These are phyloP conservation scores for Rissa tridactyla DNA, from an alignment of 2,113 vertebrate genomes.

Conservation along the genomic window DNA sequence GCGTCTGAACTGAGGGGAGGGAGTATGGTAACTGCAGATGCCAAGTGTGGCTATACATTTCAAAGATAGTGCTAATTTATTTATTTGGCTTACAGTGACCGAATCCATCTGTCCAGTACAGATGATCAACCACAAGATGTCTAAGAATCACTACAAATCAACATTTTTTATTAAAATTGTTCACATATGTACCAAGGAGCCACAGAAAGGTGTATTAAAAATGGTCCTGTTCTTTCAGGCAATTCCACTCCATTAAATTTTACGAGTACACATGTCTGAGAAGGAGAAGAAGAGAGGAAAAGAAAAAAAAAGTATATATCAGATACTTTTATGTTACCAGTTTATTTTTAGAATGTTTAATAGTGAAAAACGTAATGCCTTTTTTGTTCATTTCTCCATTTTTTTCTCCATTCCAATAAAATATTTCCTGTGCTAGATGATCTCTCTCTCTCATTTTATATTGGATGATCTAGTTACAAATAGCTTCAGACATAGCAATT, in stretches of 20 bases:
- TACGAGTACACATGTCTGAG: conserved; percentile 44
- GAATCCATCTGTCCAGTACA: conserved; percentile 62
- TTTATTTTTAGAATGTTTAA: conserved; percentile 42
- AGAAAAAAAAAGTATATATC: background rate
- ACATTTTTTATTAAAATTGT: conserved; percentile 54
- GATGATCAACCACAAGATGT: conserved; percentile 45
- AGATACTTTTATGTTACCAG: background rate
- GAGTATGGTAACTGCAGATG: conserved; percentile 43
- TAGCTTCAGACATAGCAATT: background rate
- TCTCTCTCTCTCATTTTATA: background rate
- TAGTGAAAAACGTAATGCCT: background rate
- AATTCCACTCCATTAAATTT: conserved; percentile 62
- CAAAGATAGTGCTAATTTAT: conserved; percentile 72
- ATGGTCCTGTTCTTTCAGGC: conserved; percentile 34
- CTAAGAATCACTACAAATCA: conserved; percentile 37
- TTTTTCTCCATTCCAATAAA: conserved; percentile 1
- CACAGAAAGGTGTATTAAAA: conserved; percentile 55
- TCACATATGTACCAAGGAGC: conserved; percentile 66
- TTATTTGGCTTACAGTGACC: conserved; percentile 70
- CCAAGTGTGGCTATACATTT: conserved; percentile 69
- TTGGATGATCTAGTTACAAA: background rate
- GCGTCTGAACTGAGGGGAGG: conserved; percentile 43
- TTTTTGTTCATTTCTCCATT: background rate
- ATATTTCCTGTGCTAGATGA: conserved; percentile 3
- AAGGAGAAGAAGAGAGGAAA: background rate